These are phyloP conservation scores for Drosophila seguyi DNA, from an alignment of 1,140 invertebrate genomes.

Conservation along the genomic window DNA sequence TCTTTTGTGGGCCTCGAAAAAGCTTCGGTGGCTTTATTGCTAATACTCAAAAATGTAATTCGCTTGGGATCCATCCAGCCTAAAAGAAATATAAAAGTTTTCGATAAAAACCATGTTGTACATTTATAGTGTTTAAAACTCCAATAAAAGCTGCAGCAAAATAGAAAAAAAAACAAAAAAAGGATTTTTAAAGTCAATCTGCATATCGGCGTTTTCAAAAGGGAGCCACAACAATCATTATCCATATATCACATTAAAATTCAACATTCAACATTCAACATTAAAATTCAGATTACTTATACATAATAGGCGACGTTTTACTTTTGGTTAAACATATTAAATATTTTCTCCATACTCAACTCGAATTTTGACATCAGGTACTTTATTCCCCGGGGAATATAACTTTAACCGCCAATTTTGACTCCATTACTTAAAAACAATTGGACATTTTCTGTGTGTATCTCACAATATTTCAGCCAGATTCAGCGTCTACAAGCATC, in stretches of 20 bases:
- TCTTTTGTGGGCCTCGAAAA: constrained; percentile 29
- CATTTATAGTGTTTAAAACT: not conserved
- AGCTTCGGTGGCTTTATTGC: constrained; percentile 29
- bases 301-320: too few relatives aligned
- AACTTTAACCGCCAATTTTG: not conserved
- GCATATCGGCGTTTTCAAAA: too few relatives aligned
- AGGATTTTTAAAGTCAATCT: too few relatives aligned
- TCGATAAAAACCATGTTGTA: not conserved
- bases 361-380: not conserved
- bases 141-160: too few relatives aligned
- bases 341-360: too few relatives aligned
- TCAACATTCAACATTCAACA: too few relatives aligned
- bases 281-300: too few relatives aligned
- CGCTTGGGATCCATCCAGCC: constrained; percentile 28
- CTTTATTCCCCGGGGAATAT: not conserved
- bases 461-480: not conserved
- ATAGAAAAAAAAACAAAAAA: too few relatives aligned
- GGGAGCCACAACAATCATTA: too few relatives aligned
- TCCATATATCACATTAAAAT: too few relatives aligned
- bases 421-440: not conserved
- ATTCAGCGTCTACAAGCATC: constrained; percentile 18
- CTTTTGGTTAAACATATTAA: too few relatives aligned
- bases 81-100: constrained; percentile 5
- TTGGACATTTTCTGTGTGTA: not conserved
- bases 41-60: constrained; percentile 29